phyloP scores from a whole-genome alignment of 2,888 invertebrate genomes.

The Galeruca laticollis region DNA sequence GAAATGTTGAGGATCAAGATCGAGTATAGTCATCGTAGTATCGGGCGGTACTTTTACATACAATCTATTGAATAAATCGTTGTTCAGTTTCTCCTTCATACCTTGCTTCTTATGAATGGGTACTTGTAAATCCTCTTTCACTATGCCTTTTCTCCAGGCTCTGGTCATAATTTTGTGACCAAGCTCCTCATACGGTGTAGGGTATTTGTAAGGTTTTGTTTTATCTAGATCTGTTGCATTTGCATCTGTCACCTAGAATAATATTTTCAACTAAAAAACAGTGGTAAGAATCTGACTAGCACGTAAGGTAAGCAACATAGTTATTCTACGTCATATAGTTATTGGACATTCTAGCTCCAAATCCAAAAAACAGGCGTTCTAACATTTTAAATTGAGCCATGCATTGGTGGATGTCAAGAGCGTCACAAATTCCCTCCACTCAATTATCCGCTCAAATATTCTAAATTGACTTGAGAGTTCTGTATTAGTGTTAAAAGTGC shows the following conservation, averaged over 20 bases:
- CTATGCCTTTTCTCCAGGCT: slow-evolving; percentile 59
- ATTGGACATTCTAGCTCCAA: too few relatives aligned
- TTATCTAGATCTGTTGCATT: slow-evolving; percentile 43
- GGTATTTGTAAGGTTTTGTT: slow-evolving; percentile 65
- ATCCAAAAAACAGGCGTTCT: too few relatives aligned
- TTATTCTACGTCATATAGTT: neutral
- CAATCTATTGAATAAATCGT: slow-evolving; percentile 71
- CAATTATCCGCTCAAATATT: too few relatives aligned
- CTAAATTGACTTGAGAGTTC: too few relatives aligned
- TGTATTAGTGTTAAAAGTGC: too few relatives aligned
- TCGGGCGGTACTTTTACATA: slow-evolving; percentile 69
- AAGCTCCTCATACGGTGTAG: slow-evolving; percentile 65
- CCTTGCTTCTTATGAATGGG: slow-evolving; percentile 61
- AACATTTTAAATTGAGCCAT: too few relatives aligned
- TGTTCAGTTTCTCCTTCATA: slow-evolving; percentile 59
- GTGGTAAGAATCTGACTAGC: neutral
- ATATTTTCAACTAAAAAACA: neutral
- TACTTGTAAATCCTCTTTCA: slow-evolving; percentile 57
- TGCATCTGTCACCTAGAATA: slow-evolving; percentile 10
- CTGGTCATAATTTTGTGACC: slow-evolving; percentile 65
- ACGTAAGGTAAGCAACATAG: neutral
- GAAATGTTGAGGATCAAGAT: slow-evolving; percentile 77
- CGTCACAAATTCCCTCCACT: too few relatives aligned
- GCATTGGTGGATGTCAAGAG: too few relatives aligned
- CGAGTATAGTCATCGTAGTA: slow-evolving; percentile 72